Percentiles rank a stretch among this genome's conserved stretches.
These are phyloP conservation scores for Yoshiicerus persimilis DNA, from an alignment of 1,140 invertebrate genomes.

Conservation along the genomic window DNA sequence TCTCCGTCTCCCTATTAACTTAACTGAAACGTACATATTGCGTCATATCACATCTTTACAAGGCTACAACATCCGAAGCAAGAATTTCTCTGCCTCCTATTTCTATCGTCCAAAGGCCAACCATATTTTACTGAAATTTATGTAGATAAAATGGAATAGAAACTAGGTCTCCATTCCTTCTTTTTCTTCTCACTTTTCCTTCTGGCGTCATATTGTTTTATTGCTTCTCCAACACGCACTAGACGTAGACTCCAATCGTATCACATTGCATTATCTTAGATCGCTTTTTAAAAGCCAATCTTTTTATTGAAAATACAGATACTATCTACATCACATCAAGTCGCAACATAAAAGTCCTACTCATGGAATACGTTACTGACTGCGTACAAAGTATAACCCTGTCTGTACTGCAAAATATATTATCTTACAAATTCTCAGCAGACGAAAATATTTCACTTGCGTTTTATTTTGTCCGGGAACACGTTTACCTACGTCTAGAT, in stretches of 20 bases:
- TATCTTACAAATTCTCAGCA: no score
- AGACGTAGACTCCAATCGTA: background rate
- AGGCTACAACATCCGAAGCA: background rate
- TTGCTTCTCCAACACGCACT: background rate
- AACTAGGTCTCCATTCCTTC: background rate
- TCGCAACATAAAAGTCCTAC: background rate
- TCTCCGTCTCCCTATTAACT: background rate
- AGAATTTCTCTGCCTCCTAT: background rate
- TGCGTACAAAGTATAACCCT: background rate
- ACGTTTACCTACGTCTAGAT: background rate
- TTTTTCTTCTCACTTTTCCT: constrained; percentile 13
- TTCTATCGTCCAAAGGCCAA: background rate
- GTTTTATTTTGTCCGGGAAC: no score
- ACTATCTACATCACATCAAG: background rate
- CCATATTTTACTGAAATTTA: constrained; percentile 21
- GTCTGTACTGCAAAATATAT: background rate
- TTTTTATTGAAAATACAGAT: background rate
- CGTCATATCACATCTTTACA: background rate
- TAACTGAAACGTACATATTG: background rate
- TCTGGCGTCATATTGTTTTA: constrained; percentile 8
- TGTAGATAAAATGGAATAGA: constrained; percentile 7
- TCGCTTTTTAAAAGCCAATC: constrained; percentile 20
- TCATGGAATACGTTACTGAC: background rate
- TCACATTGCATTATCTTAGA: background rate
- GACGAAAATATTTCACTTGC: background rate